These are phyloP conservation scores for Neoarius graeffei DNA, from an alignment of 2,113 vertebrate species.

Conservation along the genomic window DNA sequence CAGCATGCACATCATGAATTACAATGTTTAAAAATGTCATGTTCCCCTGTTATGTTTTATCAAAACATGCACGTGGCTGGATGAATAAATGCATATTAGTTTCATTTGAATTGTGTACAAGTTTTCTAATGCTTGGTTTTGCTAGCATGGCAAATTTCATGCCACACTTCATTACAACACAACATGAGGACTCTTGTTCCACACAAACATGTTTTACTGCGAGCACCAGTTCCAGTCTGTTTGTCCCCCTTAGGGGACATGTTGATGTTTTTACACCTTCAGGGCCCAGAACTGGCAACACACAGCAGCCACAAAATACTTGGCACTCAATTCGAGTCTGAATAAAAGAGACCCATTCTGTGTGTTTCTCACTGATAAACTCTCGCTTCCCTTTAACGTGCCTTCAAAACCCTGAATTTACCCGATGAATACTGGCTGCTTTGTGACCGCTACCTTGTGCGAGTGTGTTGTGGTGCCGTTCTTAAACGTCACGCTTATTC, in stretches of 20 bases:
- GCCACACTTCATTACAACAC: neutral
- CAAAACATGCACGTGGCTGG: neutral
- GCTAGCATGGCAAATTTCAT: neutral
- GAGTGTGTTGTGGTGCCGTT: neutral
- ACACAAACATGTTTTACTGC: neutral
- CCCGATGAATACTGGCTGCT: constrained; percentile 52
- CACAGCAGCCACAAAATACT: constrained; percentile 68
- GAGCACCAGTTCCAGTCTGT: constrained; percentile 52
- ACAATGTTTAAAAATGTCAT: neutral
- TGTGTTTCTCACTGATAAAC: constrained; percentile 63
- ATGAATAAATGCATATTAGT: neutral
- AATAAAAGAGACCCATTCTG: constrained; percentile 69
- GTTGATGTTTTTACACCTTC: constrained; percentile 54
- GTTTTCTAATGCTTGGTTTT: neutral
- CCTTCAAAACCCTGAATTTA: constrained; percentile 52
- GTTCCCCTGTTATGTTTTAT: no score
- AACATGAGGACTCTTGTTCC: neutral
- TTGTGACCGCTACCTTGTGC: constrained; percentile 37
- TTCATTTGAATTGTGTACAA: neutral
- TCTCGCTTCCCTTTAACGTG: constrained; percentile 27
- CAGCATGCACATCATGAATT: neutral
- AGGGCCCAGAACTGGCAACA: constrained; percentile 57
- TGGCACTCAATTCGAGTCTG: constrained; percentile 63
- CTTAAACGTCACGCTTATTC: constrained; percentile 14
- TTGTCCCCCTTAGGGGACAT: constrained; percentile 55